Evolutionary conservation across 2,113 vertebrate genomes (phyloP), one percentile per base, ranked within the genome.

Genomic region (Panthera uncia): DNA sequence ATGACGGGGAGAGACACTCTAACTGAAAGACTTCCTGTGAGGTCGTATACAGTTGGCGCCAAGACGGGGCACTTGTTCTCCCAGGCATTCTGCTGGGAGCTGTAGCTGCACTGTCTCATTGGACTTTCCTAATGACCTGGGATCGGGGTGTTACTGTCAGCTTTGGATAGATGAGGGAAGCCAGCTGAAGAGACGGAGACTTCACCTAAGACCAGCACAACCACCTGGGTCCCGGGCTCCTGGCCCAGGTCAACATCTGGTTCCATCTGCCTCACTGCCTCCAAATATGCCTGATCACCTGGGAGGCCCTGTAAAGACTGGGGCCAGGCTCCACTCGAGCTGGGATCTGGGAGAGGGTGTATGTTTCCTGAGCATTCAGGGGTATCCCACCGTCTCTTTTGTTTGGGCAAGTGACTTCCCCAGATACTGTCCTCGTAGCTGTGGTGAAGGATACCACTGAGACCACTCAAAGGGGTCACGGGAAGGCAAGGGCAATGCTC

Each of bases 131-230:
- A 14, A 14, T 5, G 15, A n/a, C 33, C 16, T 7, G 31, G 7
- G 61, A 50, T n/a, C 8, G 14, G 31, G 50, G 2, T 18, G 33
- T 31, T 10, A 13, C 7, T 0, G 1, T 25, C 61, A 19, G 48
- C 33, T 33, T 65, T 38, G 29, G 18, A 73, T 1, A 41, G 36
- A 76, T 45, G 52, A 74, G 71, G 19, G 61, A 31, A 81, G 14
- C 25, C 48, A 61, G 71, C 8, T 33, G 55, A 41, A 66, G 57
- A 66, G 38, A 41, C 1, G 7, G 38, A 29, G 52, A n/a, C 15
- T 38, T 31, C 10, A 3, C 7, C 36, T 23, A 36, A 79, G n/a
- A 36, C 52, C n/a, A 38, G 25, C 4, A 10, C n/a, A 38, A 1
- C 27, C 4, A 8, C 48, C 31, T 6, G 52, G 8, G 0, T 3